These are phyloP conservation scores for Pionites leucogaster DNA, from an alignment of 2,113 vertebrate species.

Conservation along the genomic window DNA sequence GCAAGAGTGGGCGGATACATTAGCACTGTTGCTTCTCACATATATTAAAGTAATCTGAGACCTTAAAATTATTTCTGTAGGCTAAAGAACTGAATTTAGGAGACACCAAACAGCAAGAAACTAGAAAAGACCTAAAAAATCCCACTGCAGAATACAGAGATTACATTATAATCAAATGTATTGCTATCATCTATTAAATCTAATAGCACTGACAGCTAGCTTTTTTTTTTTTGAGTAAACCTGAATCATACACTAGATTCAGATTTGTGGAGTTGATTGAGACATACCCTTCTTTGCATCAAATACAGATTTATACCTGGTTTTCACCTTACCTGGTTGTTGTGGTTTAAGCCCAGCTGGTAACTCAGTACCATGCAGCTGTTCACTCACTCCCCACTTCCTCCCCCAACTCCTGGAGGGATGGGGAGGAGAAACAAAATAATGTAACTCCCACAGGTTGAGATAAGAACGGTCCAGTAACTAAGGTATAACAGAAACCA, in stretches of 20 bases:
- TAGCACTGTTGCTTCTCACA: background rate
- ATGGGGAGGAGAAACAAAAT: too few species aligned
- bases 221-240: background rate
- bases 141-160: background rate
- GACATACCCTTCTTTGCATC: background rate
- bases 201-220: background rate
- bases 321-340: background rate
- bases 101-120: background rate
- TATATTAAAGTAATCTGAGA: background rate
- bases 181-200: background rate
- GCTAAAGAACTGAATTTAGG: background rate
- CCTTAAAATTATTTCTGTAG: background rate
- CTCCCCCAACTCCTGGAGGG: too few species aligned
- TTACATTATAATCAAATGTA: background rate
- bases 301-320: rapidly evolving
- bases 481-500: too few species aligned
- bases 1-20: background rate
- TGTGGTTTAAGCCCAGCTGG: too few species aligned
- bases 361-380: too few species aligned
- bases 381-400: too few species aligned
- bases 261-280: background rate
- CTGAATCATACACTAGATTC: background rate
- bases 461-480: too few species aligned
- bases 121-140: background rate
- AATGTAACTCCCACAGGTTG: too few species aligned